Conservation (phyloP, 2,797 vertebrate genomes). For the Ciconia nigra region DNA sequence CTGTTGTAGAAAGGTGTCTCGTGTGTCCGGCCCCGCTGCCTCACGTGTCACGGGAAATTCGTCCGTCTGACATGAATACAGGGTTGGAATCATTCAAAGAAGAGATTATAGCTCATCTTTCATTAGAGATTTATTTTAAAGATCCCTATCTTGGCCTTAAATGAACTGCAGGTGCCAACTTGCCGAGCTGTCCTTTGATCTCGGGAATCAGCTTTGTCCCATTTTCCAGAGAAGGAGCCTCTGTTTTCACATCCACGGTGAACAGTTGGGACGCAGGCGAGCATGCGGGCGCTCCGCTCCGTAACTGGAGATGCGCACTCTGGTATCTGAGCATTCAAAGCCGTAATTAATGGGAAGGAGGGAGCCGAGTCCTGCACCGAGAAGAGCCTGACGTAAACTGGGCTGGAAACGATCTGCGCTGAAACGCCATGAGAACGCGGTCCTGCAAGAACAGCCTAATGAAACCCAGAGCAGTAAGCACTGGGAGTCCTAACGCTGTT, state of each 20-base stretch:
- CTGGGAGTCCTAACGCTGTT: not conserved
- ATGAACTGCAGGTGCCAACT: not conserved
- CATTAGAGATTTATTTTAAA: not conserved
- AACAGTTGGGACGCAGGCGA: fast-evolving
- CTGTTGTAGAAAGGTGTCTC: not conserved
- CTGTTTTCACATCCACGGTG: fast-evolving
- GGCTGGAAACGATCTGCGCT: not conserved
- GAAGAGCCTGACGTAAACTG: not conserved
- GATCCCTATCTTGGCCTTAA: not conserved
- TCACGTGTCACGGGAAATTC: fast-evolving
- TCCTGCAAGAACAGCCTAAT: not conserved
- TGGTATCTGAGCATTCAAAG: not conserved
- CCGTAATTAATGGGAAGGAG: not conserved
- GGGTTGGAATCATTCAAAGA: not conserved
- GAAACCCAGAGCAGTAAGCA: not conserved
- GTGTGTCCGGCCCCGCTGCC: fast-evolving
- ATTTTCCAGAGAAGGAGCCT: not conserved
- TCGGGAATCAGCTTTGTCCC: not conserved
- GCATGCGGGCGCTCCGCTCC: fast-evolving
- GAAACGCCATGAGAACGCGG: not conserved
- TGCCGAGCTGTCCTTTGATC: not conserved
- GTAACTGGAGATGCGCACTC: fast-evolving
- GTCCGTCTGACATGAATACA: fast-evolving
- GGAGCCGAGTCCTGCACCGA: not conserved
- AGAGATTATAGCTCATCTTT: not conserved